Evolutionary conservation across 1,140 invertebrate genomes (phyloP), one percentile per base, ranked within the genome.

Genomic region (Bilobella aurantiaca): DNA sequence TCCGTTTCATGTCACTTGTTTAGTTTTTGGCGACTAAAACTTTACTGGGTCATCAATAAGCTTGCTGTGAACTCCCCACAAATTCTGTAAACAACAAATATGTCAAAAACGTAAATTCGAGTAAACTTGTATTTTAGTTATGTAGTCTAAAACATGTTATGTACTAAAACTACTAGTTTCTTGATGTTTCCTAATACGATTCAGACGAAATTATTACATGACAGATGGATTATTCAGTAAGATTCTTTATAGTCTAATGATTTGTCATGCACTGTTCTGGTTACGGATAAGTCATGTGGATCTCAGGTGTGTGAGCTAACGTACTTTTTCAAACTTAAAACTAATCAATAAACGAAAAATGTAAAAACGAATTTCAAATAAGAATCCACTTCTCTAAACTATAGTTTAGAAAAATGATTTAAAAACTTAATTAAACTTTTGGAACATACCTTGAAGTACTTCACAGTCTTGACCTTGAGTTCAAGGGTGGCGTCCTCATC

Each of bases 381-480:
- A 42, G 1, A 64, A 53, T 5, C 23, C 23, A 53, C 23, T 42
- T 42, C n/a, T n/a, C n/a, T 42, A 42, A 42, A 42, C 47, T 42
- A 49, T 47, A n/a, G n/a, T n/a, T n/a, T n/a, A n/a, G n/a, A n/a
- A n/a, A n/a, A n/a, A n/a, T n/a, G n/a, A n/a, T n/a, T n/a, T n/a
- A n/a, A n/a, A n/a, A n/a, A n/a, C n/a, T n/a, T n/a, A n/a, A n/a
- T n/a, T n/a, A n/a, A n/a, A n/a, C n/a, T n/a, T n/a, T n/a, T n/a
- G n/a, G n/a, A n/a, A n/a, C n/a, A n/a, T n/a, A 92, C 91, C 86
- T 98, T 98, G 78, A 98, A 99, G 78, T 98, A 99, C 82, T 98
- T 98, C 65, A 99, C 96, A 69, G 96, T 99, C 81, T 97, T 97
- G 23, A 99, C 95, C 74, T 90, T 85, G 64, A 99, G 81, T 80